phyloP scores from a whole-genome alignment of 2,888 invertebrate genomes.

The Dysmachus trigonus region DNA sequence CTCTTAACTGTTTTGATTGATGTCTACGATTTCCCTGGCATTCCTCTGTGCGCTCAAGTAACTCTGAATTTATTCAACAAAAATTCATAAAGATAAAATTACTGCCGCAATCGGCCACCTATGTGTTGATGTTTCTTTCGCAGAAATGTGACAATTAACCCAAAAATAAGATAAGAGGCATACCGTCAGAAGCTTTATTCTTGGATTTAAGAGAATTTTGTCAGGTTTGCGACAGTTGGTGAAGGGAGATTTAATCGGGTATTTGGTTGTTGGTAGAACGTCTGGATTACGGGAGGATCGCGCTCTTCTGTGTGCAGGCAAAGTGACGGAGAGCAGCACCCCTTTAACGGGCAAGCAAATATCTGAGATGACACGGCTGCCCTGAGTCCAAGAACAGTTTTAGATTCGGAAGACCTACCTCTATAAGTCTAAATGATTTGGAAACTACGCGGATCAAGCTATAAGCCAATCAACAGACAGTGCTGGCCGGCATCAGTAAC shows the following conservation, averaged over 20 bases:
- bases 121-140: slow-evolving; percentile 9
- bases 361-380: background rate
- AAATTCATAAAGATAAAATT: background rate
- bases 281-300: background rate
- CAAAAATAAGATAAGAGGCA: background rate
- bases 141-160: background rate
- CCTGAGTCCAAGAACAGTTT: background rate
- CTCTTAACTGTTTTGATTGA: background rate
- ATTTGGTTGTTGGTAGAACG: background rate
- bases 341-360: background rate
- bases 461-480: background rate
- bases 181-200: slow-evolving; percentile 2
- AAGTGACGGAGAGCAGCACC: background rate
- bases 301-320: background rate
- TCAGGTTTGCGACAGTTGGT: background rate
- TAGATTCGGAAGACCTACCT: background rate
- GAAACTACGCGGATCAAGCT: background rate
- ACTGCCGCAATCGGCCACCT: background rate
- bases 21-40: background rate
- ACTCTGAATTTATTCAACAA: background rate
- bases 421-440: background rate
- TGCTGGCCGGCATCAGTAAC: background rate
- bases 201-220: background rate
- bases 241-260: background rate
- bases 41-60: background rate